Base-by-base conservation (phyloP, 2,113 vertebrate species). In the Siphamia tubifer region DNA sequence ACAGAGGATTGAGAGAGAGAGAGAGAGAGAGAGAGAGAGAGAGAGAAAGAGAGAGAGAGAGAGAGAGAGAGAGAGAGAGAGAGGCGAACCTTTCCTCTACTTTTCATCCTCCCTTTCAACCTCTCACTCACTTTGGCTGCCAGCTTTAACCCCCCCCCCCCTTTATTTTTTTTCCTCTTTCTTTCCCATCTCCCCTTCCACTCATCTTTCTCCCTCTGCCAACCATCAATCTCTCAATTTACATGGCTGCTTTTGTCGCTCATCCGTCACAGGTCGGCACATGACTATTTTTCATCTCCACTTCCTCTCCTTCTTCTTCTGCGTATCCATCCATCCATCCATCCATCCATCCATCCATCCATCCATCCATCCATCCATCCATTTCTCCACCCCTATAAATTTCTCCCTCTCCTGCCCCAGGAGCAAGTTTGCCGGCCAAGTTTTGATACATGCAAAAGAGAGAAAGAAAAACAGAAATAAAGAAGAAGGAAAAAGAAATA, bases 91-190 rank as follows among this genome's bases (percentile, higher is more conserved):
- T 81, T 77, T 84, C 76, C 81, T 81, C 77, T 42, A 74, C 66
- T 84, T 63, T 82, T 68, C 72, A 72, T 79, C 65, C 68, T 60
- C 76, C 75, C 65, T 60, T 69, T 84, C 70, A 83, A 79, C 82
- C 72, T 74, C 66, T 87, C 65, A 67, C 74, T 82, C 77, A 75
- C 51, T 85, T 84, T 73, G 27, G 30, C 53, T 87, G 83, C 85
- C 85, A 87, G 73, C 75, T 74, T 78, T 32, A 36, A 48, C n/a
- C n/a, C 8, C 31, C 31, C 13, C 9, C 31, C 30, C 77, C 71
- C 28, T 31, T 61, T 42, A 54, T 31, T 61, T 42, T 58, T 31
- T 19, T 30, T 44, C 67, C 24, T 71, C 54, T 36, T 17, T 21
- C 34, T n/a, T 17, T 12, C 27, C 9, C 4, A 39, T 51, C 45